These are phyloP conservation scores for Papilio glaucus DNA, from an alignment of 1,140 invertebrate species.

Conservation along the genomic window DNA sequence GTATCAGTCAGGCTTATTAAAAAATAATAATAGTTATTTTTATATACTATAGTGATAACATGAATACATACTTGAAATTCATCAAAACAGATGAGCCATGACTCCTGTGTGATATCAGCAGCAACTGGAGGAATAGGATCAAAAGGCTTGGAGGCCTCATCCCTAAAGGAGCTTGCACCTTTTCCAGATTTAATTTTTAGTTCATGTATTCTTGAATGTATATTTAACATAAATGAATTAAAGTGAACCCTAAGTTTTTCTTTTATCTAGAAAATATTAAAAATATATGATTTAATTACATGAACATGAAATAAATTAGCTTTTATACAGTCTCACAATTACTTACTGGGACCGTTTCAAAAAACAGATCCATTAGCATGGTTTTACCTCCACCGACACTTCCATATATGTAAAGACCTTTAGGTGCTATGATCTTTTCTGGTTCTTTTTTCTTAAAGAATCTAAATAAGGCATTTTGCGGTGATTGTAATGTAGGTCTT, in stretches of 20 bases:
- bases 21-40: background rate
- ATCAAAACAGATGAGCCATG: conserved; percentile 98
- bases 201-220: conserved; percentile 94
- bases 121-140: conserved; percentile 98
- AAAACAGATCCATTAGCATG: conserved; percentile 99
- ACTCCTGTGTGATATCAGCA: conserved; percentile 90
- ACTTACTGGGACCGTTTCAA: conserved; percentile 86
- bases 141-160: conserved; percentile 89
- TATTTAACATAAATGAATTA: conserved; percentile 98
- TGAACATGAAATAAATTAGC: conserved; percentile 39
- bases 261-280: conserved; percentile 54
- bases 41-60: background rate
- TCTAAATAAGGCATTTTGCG: conserved; percentile 66
- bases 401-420: conserved; percentile 93
- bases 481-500: conserved; percentile 70
- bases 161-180: conserved; percentile 86
- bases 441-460: conserved; percentile 78
- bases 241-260: conserved; percentile 89
- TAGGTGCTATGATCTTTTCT: conserved; percentile 83
- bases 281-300: conserved; percentile 20
- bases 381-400: conserved; percentile 98
- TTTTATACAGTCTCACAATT: conserved; percentile 5
- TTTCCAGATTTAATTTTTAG: conserved; percentile 88
- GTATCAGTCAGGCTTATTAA: too few species aligned
- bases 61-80: conserved; percentile 95